Evolutionary conservation across 2,888 invertebrate species (phyloP), one percentile per base, ranked within the genome.

Genomic region (Ptilodon capucinus): DNA sequence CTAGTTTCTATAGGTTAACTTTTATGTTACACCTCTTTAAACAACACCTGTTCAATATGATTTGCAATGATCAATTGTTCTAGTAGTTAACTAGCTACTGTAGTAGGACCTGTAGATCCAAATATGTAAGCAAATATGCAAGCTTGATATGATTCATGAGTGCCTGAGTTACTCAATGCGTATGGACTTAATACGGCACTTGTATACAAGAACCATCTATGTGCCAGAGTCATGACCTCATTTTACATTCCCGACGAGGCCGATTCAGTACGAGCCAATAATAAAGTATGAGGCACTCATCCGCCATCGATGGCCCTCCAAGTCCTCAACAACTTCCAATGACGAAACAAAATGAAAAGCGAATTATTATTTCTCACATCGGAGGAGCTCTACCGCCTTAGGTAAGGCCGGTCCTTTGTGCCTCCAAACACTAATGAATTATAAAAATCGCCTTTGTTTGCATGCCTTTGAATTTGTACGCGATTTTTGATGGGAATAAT

Each of bases 341-440:
- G 82, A 84, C 75, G 83, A 82, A 85, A 84, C 79, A 81, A 79
- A 81, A 82, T 78, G 76, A 74, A 83, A 81, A 79, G 76, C 68
- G 73, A 84, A 86, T 86, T 86, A 84, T 87, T 86, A 85, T 84
- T 84, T 65, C 68, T 74, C 74, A 81, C 81, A 72, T 74, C 76
- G 70, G 73, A 74, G 74, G 74, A 68, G 68, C 60, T 69, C 72
- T 73, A 69, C 65, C 70, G 67, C 68, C 75, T 69, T 71, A 60
- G 66, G 74, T 60, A 62, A 56, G 39, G 28, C 46, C 48, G 46
- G 57, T 60, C 65, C 76, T 82, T 84, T 84, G 76, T 80, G 60
- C 57, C 60, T 60, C 66, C 72, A 74, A 68, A 82, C 76, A 80
- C 76, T 79, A 71, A 66, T 64, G 69, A 68, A 71, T 74, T 71